Conservation (phyloP, 2,113 vertebrate genomes). For the Pimephales promelas region DNA sequence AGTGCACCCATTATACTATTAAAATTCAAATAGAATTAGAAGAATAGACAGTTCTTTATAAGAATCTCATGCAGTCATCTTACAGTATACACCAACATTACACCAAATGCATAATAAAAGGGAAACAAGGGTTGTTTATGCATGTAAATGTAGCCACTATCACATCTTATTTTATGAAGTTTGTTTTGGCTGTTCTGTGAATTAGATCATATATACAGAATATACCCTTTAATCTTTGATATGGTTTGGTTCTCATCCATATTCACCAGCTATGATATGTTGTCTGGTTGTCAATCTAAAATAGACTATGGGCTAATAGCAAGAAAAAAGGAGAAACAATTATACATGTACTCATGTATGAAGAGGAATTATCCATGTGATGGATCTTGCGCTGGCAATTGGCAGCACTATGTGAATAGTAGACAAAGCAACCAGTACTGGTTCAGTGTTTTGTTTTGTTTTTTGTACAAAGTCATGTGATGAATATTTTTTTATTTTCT, state of each 20-base stretch:
- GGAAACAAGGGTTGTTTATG: not conserved
- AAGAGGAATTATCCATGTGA: slow-evolving; percentile 42
- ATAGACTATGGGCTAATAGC: slow-evolving; percentile 39
- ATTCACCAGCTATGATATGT: not conserved
- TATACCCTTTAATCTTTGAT: not conserved
- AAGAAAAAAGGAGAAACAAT: slow-evolving; percentile 26
- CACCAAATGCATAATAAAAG: not conserved
- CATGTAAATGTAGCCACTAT: slow-evolving; percentile 28
- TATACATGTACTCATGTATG: slow-evolving; percentile 43
- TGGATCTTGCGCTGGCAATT: slow-evolving; percentile 26
- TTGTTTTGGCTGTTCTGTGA: slow-evolving; percentile 41
- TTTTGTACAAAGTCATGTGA: slow-evolving; percentile 45
- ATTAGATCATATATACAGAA: not conserved
- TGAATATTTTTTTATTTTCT: slow-evolving; percentile 45
- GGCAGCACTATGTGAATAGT: slow-evolving; percentile 44
- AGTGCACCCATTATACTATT: not conserved
- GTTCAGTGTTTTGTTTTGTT: not conserved
- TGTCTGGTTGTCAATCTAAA: not conserved
- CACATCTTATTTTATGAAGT: not conserved
- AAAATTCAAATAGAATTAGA: not conserved
- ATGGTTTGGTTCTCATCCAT: not conserved
- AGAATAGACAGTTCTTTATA: not conserved
- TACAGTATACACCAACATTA: no score
- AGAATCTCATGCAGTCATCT: not conserved
- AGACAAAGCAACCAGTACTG: slow-evolving; percentile 26